A percentile compares a stretch with the other conserved stretches of the same genome.
phyloP scores from a whole-genome alignment of 2,888 invertebrate genomes.

The Platypus cylindrus region DNA sequence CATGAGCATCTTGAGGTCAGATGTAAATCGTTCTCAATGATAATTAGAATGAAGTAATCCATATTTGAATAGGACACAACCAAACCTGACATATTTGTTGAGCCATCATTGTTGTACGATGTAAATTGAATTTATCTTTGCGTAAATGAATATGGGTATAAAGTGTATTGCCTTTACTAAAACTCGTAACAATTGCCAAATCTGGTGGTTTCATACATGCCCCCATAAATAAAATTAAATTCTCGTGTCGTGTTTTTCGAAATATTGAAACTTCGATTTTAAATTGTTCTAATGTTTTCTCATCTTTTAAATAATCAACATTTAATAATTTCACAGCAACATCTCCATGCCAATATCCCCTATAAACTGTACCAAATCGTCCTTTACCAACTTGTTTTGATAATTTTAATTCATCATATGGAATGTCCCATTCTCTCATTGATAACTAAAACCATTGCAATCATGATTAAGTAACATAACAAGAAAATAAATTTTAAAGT shows the following conservation, averaged over 20 bases:
- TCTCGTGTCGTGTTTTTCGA: conserved; percentile 96
- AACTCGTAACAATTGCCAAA: conserved; percentile 91
- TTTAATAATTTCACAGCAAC: conserved; percentile 93
- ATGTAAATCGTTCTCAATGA: not conserved
- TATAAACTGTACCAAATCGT: conserved; percentile 84
- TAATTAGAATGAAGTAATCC: not conserved
- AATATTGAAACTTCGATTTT: conserved; percentile 91
- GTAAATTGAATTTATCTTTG: conserved; percentile 89
- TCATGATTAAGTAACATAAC: too few relatives aligned
- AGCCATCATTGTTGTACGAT: conserved; percentile 82
- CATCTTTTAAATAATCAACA: conserved; percentile 80
- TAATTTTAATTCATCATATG: conserved; percentile 84
- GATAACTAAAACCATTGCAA: conserved; percentile 47
- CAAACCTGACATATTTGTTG: conserved; percentile 89
- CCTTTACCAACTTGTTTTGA: conserved; percentile 83
- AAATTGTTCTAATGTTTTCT: conserved; percentile 85
- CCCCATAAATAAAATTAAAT: conserved; percentile 97
- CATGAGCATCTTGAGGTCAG: not conserved
- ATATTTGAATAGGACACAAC: not conserved
- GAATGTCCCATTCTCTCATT: conserved; percentile 95
- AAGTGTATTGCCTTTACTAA: conserved; percentile 91
- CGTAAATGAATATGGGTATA: conserved; percentile 86
- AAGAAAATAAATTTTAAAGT: too few relatives aligned
- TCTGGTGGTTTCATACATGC: conserved; percentile 97
- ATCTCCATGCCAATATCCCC: conserved; percentile 95